These are phyloP conservation scores for Cordilura impudica DNA, from an alignment of 2,888 invertebrate genomes.

Conservation along the genomic window DNA sequence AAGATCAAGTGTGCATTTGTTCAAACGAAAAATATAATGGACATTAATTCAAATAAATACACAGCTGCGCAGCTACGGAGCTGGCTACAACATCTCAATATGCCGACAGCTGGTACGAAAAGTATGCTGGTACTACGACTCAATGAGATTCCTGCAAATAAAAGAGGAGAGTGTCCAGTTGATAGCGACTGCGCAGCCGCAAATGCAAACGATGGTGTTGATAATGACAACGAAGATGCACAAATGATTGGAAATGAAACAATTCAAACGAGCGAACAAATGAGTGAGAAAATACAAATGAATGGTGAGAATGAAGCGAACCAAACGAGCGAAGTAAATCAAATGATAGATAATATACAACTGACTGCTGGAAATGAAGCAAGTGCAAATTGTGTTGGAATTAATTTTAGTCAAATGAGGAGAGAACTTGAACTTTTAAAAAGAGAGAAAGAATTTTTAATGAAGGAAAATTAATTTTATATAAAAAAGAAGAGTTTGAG, in stretches of 20 bases:
- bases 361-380: background rate
- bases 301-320: background rate
- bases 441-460: constrained; percentile 4
- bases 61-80: constrained; percentile 9
- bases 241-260: too few species aligned
- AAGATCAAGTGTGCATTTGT: too few species aligned
- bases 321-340: background rate
- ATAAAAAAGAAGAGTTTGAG: constrained; percentile 5
- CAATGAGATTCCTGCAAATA: constrained; percentile 1
- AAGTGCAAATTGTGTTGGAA: background rate
- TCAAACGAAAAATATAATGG: too few species aligned
- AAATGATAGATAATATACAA: background rate
- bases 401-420: background rate
- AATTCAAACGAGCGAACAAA: too few species aligned
- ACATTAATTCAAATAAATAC: background rate
- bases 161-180: constrained; percentile 10
- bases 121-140: background rate
- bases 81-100: constrained; percentile 11
- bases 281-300: too few species aligned
- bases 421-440: constrained; percentile 11
- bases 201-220: background rate
- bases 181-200: background rate
- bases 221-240: too few species aligned
- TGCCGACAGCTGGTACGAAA: constrained; percentile 13
- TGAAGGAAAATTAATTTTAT: constrained; percentile 22